Evolutionary conservation across 2,113 vertebrate genomes (phyloP), one percentile per base, ranked within the genome.

Genomic region (Podarcis raffonei): DNA sequence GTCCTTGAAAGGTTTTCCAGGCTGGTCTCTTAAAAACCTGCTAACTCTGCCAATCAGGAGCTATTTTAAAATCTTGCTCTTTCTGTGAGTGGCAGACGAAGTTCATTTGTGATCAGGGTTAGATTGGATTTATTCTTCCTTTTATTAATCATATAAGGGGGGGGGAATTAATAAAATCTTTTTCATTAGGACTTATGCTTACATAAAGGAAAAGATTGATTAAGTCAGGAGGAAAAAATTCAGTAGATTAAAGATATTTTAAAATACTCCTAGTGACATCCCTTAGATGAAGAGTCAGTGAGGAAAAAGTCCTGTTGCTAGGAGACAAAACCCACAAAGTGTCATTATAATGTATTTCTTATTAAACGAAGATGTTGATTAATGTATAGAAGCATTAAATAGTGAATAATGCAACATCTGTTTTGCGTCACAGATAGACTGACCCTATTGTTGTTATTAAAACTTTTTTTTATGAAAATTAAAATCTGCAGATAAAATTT

Each of bases 201-300:
- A 89, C 37, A 80, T 85, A 84, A 84, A 85, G 77, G 77, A 85
- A 81, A 89, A 81, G 57, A 89, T 66, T 85, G 83, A 85, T 81
- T 89, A 75, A 81, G 53, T 81, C 37, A 74, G 42, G 53, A 27
- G 35, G 25, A 71, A 85, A 81, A 80, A 35, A 75, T 85, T 62
- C 69, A 37, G 71, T 75, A 37, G 78, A 81, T 89, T 81, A 89
- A 81, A 1, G 5, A 59, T 78, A 89, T 83, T 84, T 83, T 89
- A 89, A 89, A 85, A 65, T 30, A 35, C 22, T 62, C 69, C 75
- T 57, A 35, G 77, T 12, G 81, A 81, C 37, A 32, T 59, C 69
- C n/a, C 57, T 85, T 75, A 48, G 69, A 85, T 85, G 77, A 75
- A 75, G 32, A 80, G 35, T 74, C 23, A 27, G 37, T 48, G 35